Conservation (phyloP, 2,888 invertebrate species). For the Magallana nippona region DNA sequence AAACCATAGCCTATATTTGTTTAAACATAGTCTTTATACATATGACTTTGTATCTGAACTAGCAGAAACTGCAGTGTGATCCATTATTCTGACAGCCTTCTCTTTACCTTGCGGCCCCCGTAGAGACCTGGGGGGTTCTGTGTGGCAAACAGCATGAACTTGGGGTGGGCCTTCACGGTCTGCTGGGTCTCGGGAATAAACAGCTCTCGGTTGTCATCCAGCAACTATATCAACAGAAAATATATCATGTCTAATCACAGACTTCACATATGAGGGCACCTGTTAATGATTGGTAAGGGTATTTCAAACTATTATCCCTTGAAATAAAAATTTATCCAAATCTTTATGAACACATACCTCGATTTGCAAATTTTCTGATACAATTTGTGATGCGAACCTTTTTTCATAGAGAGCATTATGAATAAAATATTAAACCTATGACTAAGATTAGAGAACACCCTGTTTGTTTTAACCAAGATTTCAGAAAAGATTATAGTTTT, state of each 20-base stretch:
- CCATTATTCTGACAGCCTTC: not conserved
- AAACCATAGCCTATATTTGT: not conserved
- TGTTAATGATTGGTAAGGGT: no score
- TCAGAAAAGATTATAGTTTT: no score
- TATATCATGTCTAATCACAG: not conserved
- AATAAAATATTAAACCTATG: no score
- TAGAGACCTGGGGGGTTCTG: conserved; percentile 98
- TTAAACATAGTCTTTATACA: not conserved
- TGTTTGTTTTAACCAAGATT: not conserved
- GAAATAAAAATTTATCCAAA: no score
- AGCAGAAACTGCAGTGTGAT: not conserved
- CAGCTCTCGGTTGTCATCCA: conserved; percentile 98
- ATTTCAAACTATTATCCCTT: no score
- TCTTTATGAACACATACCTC: no score
- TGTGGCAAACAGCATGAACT: conserved; percentile 98
- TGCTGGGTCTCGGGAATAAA: conserved; percentile 98
- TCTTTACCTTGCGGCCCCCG: conserved; percentile 92
- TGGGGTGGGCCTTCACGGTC: conserved; percentile 93
- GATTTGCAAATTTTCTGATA: no score
- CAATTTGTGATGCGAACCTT: no score
- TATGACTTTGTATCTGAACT: no score
- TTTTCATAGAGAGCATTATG: no score
- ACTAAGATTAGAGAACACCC: not conserved
- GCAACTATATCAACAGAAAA: conserved; percentile 80
- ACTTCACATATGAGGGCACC: no score